Evolutionary conservation across 2,888 invertebrate species (phyloP).

Genomic region (Lymantria monacha): DNA sequence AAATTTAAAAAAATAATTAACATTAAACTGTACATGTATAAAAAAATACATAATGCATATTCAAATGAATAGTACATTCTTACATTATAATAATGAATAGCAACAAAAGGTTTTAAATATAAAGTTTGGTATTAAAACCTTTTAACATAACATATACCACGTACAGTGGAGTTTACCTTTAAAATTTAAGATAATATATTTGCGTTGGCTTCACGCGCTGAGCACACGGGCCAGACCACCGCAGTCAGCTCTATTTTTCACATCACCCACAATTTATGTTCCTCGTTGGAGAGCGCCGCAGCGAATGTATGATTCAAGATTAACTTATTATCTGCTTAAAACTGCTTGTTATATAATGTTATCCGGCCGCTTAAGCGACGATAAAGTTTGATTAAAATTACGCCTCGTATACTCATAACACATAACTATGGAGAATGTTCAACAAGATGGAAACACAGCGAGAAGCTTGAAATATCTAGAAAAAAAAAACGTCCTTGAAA

Average conservation of each 20-base stretch:
- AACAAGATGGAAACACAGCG: constrained; percentile 23
- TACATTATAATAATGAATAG: no score
- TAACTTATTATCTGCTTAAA: constrained; percentile 62
- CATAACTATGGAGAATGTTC: constrained; percentile 14
- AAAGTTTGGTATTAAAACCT: no score
- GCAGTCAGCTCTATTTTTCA: constrained; percentile 59
- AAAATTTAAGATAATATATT: constrained; percentile 53
- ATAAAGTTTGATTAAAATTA: constrained; percentile 29
- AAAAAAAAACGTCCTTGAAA: no score
- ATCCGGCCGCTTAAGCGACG: constrained; percentile 25
- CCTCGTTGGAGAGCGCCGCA: constrained; percentile 46
- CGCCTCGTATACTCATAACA: constrained; percentile 9
- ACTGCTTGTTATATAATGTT: constrained; percentile 18
- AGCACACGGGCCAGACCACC: constrained; percentile 16
- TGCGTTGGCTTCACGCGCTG: constrained; percentile 28
- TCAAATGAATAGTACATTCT: no score
- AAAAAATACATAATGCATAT: no score
- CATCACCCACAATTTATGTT: constrained; percentile 59
- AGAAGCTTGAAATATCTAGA: constrained; percentile 1
- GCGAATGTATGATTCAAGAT: constrained; percentile 56
- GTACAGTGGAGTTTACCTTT: constrained; percentile 33
- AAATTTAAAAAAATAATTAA: no score
- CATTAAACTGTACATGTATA: no score
- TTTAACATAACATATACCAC: no score
- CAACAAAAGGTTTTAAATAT: no score